Conservation (phyloP, 1,140 invertebrate genomes). For the Heliconius hewitsoni region DNA sequence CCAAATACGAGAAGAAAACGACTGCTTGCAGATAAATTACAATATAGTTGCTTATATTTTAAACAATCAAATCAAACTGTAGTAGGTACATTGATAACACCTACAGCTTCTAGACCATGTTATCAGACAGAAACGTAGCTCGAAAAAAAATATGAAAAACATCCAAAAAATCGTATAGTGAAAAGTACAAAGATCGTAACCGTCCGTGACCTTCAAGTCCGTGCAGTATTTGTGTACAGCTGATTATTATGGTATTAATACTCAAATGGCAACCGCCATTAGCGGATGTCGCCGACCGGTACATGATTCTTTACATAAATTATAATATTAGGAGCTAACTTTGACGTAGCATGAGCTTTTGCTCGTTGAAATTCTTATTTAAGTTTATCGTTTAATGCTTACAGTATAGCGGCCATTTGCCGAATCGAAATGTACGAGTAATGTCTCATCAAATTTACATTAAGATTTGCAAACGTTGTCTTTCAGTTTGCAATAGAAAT, state of each 20-base stretch:
- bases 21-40: too few relatives aligned
- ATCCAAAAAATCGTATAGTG: neutral
- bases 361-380: constrained; percentile 48
- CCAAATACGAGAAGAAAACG: too few relatives aligned
- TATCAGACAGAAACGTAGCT: too few relatives aligned
- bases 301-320: constrained; percentile 72
- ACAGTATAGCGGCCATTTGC: constrained; percentile 15
- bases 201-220: constrained; percentile 67
- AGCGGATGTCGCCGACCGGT: constrained; percentile 64
- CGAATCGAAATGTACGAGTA: neutral
- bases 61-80: too few relatives aligned
- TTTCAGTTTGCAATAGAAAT: neutral
- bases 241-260: constrained; percentile 71
- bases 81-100: too few relatives aligned
- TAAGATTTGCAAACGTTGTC: neutral
- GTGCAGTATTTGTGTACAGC: constrained; percentile 57
- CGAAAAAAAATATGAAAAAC: neutral
- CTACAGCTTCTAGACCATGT: too few relatives aligned
- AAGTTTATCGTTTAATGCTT: constrained; percentile 37
- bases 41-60: too few relatives aligned
- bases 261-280: constrained; percentile 58
- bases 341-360: constrained; percentile 43
- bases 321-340: constrained; percentile 53
- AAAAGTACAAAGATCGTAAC: constrained; percentile 27
- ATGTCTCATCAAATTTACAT: constrained; percentile 20